Evolutionary conservation across 2,113 vertebrate genomes (phyloP), one percentile per base, ranked within the genome.

Genomic region (Pelobates fuscus): DNA sequence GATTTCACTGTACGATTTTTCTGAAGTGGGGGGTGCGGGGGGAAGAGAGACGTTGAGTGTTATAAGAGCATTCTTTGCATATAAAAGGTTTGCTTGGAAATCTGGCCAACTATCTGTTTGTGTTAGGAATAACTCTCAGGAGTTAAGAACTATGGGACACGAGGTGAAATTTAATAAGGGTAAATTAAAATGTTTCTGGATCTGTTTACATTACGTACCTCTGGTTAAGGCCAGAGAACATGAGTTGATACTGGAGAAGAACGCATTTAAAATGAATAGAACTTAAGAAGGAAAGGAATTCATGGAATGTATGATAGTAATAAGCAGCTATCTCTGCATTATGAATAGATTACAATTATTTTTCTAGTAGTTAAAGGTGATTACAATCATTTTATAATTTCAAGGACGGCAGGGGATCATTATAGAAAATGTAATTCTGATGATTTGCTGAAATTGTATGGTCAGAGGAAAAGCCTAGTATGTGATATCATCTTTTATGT

Each of bases 201-300:
- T 59, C 52, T 75, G 63, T 67, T 75, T 65, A 46, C 71, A 57
- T 75, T 75, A 59, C 37, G 37, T 60, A 52, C 20, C 65, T 66
- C 71, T 67, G 63, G 24, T 59, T 44, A 44, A 37, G 52, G 64
- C 29, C 29, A 44, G 24, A 21, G 52, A 67, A 59, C 63, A 46
- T 20, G 37, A 58, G 32, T 60, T 59, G 68, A 60, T 44, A 70
- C 32, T 60, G 72, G 63, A 76, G 67, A 76, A 76, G 55, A 60
- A 67, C 43, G 58, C 54, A 67, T 60, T 67, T 65, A 44, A 66
- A 74, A 67, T 67, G 52, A 67, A 75, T 23, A 27, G 54, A 60
- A 66, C 63, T 67, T 43, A 67, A 60, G 49, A 67, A 60, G 54
- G 30, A 41, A 23, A 76, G 23, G 63, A 67, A 76, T 76, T 64